Evolutionary conservation across 2,113 vertebrate genomes (phyloP).

Genomic region (Colinus virginianus): DNA sequence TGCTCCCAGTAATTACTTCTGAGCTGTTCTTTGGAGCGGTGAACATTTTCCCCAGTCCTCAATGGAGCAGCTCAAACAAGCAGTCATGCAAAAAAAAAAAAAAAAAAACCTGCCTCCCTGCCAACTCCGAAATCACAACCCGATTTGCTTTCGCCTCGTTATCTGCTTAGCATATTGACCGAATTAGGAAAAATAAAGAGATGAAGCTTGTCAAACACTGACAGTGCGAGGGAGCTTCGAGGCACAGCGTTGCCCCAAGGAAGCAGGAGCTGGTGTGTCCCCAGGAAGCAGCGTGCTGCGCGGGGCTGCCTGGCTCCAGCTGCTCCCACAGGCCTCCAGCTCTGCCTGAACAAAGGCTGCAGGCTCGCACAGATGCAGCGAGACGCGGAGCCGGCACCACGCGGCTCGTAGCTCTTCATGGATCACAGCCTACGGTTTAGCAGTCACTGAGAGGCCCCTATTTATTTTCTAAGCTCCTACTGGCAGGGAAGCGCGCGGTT

Average conservation of each 20-base stretch:
- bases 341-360: conserved; percentile 53
- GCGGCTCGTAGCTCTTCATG: conserved; percentile 46
- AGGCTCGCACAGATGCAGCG: conserved; percentile 18
- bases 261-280: background rate
- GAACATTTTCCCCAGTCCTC: background rate
- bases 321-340: conserved; percentile 14
- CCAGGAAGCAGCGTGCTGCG: background rate
- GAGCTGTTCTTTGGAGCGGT: background rate
- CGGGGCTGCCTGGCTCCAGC: conserved; percentile 20
- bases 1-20: background rate
- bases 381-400: conserved; percentile 37
- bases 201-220: background rate
- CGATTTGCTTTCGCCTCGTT: background rate
- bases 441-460: background rate
- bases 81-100: background rate
- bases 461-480: conserved; percentile 20
- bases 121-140: background rate
- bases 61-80: conserved; percentile 4
- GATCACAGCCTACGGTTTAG: conserved; percentile 32
- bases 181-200: background rate
- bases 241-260: background rate
- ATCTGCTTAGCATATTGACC: background rate
- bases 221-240: background rate
- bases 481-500: background rate
- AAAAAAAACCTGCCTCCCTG: background rate